Percentiles rank a stretch among this genome's conserved stretches.
Evolutionary conservation across 2,888 invertebrate genomes (phyloP).

Genomic region (Ectropis crepuscularia): DNA sequence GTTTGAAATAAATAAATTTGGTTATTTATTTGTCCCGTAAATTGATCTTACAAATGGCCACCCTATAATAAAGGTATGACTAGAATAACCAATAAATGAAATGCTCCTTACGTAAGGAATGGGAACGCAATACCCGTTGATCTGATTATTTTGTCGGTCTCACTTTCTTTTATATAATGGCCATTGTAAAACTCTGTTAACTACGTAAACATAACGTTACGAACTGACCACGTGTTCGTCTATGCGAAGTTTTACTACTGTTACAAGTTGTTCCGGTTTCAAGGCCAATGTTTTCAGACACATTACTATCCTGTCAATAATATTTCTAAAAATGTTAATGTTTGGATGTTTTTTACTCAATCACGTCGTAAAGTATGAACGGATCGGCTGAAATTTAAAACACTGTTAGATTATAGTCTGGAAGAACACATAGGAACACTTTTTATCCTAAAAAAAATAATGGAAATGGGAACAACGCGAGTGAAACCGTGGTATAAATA

Average conservation of each 20-base stretch:
- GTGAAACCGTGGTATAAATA: too few relatives aligned
- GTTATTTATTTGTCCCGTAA: not conserved
- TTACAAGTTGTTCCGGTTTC: too few relatives aligned
- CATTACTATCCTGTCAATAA: too few relatives aligned
- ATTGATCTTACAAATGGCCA: conserved; percentile 13
- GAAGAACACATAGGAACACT: too few relatives aligned
- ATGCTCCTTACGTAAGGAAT: conserved; percentile 77
- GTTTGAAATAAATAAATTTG: not conserved
- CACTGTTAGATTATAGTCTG: too few relatives aligned
- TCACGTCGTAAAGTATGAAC: too few relatives aligned
- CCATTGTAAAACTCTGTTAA: conserved; percentile 30
- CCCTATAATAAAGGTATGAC: conserved; percentile 48
- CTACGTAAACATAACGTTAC: conserved; percentile 28
- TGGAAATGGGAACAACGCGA: too few relatives aligned
- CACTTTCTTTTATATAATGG: conserved; percentile 74
- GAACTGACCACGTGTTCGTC: not conserved
- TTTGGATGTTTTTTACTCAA: too few relatives aligned
- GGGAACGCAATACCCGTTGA: conserved; percentile 57
- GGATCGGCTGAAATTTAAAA: too few relatives aligned
- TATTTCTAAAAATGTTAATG: too few relatives aligned
- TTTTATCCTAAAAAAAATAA: too few relatives aligned
- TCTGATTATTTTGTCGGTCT: conserved; percentile 53
- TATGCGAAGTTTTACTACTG: not conserved
- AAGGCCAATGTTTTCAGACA: too few relatives aligned
- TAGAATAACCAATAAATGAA: conserved; percentile 71